Evolutionary conservation across 2,113 vertebrate genomes (phyloP), one percentile per base, ranked within the genome.

Genomic region (Melanerpes formicivorus): DNA sequence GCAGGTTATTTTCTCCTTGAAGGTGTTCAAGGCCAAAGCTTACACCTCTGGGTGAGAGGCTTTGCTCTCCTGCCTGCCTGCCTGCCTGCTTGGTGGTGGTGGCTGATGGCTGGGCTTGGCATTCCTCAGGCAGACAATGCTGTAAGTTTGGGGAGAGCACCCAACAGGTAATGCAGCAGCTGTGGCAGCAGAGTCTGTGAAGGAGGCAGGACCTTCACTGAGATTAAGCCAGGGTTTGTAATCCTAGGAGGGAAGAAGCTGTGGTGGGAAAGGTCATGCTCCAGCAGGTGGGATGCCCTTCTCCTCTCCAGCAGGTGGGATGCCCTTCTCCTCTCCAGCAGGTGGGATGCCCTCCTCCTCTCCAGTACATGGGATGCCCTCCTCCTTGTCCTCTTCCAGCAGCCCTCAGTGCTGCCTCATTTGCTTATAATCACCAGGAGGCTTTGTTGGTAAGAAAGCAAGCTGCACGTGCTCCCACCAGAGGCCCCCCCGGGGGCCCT

Each of bases 401-500:
- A 32, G 64, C 66, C 19, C 67, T 37, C 42, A 37, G 56, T 2
- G 2, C 40, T 62, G 40, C 50, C 34, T 95, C 73, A 90, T 96
- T 97, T 95, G 92, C 67, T 90, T 95, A 93, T 88, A 94, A 93
- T 95, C 92, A 65, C n/a, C 40, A 54, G 34, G 32, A 90, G 70
- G 71, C 75, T 94, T 93, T 90, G 73, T 76, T 67, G 86, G 76
- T 55, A 81, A 83, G 75, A 85, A 95, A 88, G 73, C 67, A 93
- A 94, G 40, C 82, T 82, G 65, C 55, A 64, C 0, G 0, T 69
- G 56, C 58, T 93, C 52, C 62, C 18, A 18, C 76, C 75, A 67
- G 48, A 81, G 55, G 50, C 48, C 8, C 5, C 1, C 3, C 40
- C 40, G 40, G 14, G 56, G 80, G 66, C 67, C 72, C 66, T 85